Evolutionary conservation across 2,888 invertebrate genomes (phyloP), one percentile per base, ranked within the genome.

Genomic region (Thymelicus sylvestris): DNA sequence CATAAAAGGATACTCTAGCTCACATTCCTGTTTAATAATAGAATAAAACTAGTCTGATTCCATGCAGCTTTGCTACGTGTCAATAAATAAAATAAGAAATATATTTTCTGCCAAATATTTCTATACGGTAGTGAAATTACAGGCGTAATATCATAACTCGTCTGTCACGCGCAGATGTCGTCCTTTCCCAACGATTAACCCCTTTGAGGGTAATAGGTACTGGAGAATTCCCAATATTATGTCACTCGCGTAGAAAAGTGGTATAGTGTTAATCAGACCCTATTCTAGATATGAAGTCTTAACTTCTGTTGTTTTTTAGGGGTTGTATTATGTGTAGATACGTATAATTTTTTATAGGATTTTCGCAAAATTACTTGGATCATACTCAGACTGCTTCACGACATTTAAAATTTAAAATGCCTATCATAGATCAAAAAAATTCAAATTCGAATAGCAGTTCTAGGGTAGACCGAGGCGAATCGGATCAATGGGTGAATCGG

Each of bases 81-180:
- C 19, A 24, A 55, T 55, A 59, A 39, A 39, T 59, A 64, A 52
- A 38, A 62, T 64, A 52, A 38, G n/a, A 57, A 66, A 59, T 66
- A 55, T 44, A 47, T 64, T 69, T 59, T 44, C 48, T 55, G 55
- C 44, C 57, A 55, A 69, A 69, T 63, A 55, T 68, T 68, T 63
- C 57, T 68, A 50, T 39, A 59, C 64, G 48, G n/a, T 50, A 48
- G 39, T 65, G 69, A 74, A 74, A 77, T 77, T 76, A 78, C 77
- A 75, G 75, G 75, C 72, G 74, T 85, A 86, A 87, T 86, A 83
- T 88, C 87, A 89, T 91, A 91, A 90, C 89, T 92, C 90, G 86
- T 81, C 84, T 88, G 91, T 92, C 93, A 92, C 89, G 86, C 89
- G 86, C 93, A 93, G 90, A 90, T 88, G 92, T 83, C 83, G 83